Evolutionary conservation across 2,113 vertebrate species (phyloP).

Genomic region (Larimichthys crocea): DNA sequence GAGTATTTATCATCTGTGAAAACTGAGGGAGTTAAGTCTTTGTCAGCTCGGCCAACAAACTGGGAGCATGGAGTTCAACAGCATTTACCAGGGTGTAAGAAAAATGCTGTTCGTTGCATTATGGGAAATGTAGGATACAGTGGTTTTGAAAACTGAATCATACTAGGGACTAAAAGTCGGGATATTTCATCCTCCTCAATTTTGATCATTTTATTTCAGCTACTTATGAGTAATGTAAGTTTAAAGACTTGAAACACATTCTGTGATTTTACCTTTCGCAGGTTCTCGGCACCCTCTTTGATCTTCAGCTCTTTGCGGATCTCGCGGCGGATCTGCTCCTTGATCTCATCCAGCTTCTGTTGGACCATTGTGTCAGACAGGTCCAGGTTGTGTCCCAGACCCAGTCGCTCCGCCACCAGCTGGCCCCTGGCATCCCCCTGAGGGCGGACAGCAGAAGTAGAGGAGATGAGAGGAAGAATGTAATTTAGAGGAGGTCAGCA

Average conservation of each 20-base stretch:
- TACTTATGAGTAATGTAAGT: too few species aligned
- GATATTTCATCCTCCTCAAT: neutral
- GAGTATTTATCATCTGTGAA: too few species aligned
- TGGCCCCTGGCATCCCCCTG: conserved; percentile 93
- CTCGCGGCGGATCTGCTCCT: conserved; percentile 97
- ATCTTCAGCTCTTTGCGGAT: conserved; percentile 99
- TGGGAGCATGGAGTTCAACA: neutral
- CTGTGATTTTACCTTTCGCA: conserved; percentile 85
- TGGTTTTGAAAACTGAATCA: neutral
- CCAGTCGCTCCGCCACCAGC: conserved; percentile 90
- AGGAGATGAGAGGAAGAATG: conserved; percentile 34
- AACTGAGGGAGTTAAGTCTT: neutral
- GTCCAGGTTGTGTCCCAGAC: conserved; percentile 92
- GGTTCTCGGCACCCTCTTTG: conserved; percentile 98
- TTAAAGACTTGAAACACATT: neutral
- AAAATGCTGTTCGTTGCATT: neutral
- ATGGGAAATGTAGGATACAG: neutral
- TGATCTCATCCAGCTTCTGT: conserved; percentile 96
- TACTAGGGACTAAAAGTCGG: neutral
- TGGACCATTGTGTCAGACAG: conserved; percentile 95
- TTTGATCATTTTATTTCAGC: neutral
- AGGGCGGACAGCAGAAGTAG: neutral
- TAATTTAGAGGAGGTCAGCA: conserved; percentile 40
- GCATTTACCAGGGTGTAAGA: neutral
- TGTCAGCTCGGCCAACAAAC: neutral